A percentile compares a stretch with the other conserved stretches of the same genome.
These are phyloP conservation scores for Nebria salina DNA, from an alignment of 2,888 invertebrate genomes.

Conservation along the genomic window DNA sequence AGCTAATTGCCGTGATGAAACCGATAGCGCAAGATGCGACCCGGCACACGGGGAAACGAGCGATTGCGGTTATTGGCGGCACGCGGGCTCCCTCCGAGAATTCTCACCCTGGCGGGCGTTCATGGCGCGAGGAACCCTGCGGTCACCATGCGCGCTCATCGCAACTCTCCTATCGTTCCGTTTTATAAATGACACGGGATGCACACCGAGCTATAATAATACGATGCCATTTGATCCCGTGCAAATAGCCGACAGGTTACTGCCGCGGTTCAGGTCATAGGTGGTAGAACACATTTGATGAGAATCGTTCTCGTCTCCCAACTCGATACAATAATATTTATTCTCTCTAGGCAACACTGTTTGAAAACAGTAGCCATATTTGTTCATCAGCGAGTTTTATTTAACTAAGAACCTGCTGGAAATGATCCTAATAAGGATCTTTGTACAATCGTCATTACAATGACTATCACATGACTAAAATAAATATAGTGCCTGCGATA, in stretches of 20 bases:
- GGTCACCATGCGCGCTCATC: neutral
- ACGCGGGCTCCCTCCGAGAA: neutral
- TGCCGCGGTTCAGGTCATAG: neutral
- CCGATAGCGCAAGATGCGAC: neutral
- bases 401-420: slow-evolving; percentile 9
- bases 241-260: neutral
- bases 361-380: neutral
- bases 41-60: neutral
- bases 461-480: slow-evolving; percentile 19
- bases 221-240: slow-evolving; percentile 1
- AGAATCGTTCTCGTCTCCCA: neutral
- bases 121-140: neutral
- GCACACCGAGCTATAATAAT: neutral
- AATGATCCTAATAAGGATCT: slow-evolving; percentile 37
- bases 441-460: slow-evolving; percentile 26
- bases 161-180: neutral
- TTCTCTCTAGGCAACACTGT: neutral
- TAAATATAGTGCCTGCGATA: slow-evolving; percentile 17
- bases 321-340: neutral
- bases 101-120: slow-evolving; percentile 1
- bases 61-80: neutral
- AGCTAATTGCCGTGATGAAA: slow-evolving; percentile 1
- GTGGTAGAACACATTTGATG: neutral
- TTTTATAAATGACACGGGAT: neutral
- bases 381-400: neutral